phyloP scores from a whole-genome alignment of 2,888 invertebrate genomes.

The Macaria liturata region DNA sequence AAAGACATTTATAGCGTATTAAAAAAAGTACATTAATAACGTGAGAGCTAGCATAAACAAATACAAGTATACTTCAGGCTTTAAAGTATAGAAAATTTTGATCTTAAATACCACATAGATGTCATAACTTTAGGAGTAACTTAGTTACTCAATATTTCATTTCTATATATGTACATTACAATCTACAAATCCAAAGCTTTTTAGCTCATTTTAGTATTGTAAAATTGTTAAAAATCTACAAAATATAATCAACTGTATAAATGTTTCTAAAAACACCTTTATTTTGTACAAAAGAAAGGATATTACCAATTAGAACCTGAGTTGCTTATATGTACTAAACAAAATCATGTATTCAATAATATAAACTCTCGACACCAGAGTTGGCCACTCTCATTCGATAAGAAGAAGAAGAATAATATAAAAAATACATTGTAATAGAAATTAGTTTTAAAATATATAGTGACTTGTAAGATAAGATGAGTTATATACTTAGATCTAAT shows the following conservation, averaged over 20 bases:
- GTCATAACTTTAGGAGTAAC: neutral
- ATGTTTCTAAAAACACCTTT: no score
- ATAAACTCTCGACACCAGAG: no score
- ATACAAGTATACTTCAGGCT: conserved; percentile 8
- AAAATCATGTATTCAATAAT: no score
- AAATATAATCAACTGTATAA: no score
- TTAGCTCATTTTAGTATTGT: neutral
- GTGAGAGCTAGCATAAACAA: conserved; percentile 2
- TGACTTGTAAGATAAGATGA: conserved; percentile 15
- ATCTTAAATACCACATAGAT: neutral
- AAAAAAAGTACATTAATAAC: conserved; percentile 10
- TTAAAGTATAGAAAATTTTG: neutral
- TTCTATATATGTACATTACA: no score
- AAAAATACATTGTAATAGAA: conserved; percentile 6
- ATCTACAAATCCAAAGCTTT: conserved; percentile 11
- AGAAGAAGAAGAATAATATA: neutral
- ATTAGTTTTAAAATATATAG: conserved; percentile 8
- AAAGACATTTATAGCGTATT: conserved; percentile 1
- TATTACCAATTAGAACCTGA: no score
- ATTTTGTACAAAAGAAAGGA: no score
- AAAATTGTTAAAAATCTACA: no score
- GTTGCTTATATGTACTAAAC: no score
- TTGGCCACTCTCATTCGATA: no score
- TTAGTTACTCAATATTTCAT: no score
- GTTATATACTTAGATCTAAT: conserved; percentile 24